Evolutionary conservation across 2,113 vertebrate species (phyloP).

Genomic region (Azemiops feae): DNA sequence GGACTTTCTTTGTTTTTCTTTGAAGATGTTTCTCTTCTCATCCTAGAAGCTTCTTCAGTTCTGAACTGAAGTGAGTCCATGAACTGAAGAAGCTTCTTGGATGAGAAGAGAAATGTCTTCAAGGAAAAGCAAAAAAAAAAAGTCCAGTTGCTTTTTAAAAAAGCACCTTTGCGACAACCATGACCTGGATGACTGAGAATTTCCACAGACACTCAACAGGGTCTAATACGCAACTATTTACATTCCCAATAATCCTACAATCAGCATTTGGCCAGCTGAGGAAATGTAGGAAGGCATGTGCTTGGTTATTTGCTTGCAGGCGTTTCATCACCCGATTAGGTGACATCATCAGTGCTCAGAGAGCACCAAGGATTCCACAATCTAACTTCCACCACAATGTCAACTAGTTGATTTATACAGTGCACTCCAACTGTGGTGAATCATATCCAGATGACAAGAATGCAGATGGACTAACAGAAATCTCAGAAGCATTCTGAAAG

Average conservation of each 20-base stretch:
- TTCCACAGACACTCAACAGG: not conserved
- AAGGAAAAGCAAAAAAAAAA: not conserved
- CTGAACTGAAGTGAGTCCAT: not conserved
- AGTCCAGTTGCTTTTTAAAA: not conserved
- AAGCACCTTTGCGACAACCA: not conserved
- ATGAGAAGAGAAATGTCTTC: not conserved
- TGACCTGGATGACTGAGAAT: not conserved
- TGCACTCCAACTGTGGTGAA: not conserved
- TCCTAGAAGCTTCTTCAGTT: not conserved
- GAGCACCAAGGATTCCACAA: not conserved
- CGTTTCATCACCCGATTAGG: not conserved
- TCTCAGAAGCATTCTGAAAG: not conserved
- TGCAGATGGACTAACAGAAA: not conserved
- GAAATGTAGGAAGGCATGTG: not conserved
- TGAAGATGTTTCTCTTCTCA: not conserved
- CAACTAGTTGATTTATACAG: not conserved
- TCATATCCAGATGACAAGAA: not conserved
- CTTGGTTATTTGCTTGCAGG: not conserved
- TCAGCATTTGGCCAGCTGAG: not conserved
- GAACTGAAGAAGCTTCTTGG: not conserved
- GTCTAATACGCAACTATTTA: not conserved
- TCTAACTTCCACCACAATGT: not conserved
- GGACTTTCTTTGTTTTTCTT: not conserved
- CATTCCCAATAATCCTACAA: not conserved
- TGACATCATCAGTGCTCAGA: not conserved